Conservation (phyloP, 2,888 invertebrate species). For the Heliconius ethilla region DNA sequence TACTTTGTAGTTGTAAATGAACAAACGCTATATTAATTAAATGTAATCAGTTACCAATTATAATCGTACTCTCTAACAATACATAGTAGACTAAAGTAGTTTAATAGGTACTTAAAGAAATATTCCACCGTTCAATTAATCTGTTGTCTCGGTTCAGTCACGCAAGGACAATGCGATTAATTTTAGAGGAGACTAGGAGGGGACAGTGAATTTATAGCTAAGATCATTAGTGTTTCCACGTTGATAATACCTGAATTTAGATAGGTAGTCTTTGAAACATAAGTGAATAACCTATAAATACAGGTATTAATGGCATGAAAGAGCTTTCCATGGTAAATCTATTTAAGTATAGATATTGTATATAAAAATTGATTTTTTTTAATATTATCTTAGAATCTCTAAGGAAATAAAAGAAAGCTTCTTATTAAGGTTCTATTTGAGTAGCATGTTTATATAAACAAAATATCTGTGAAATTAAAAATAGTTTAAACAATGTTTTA, state of each 20-base stretch:
- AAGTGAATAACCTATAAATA: not conserved
- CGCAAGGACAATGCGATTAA: conserved; percentile 29
- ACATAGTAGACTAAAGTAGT: conserved; percentile 16
- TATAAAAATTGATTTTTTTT: too few relatives aligned
- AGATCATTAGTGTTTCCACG: conserved; percentile 12
- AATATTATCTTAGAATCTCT: too few relatives aligned
- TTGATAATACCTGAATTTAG: not conserved
- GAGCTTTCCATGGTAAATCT: too few relatives aligned
- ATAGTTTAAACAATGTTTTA: too few relatives aligned
- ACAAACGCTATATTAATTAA: not conserved
- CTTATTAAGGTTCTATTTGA: too few relatives aligned
- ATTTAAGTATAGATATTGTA: too few relatives aligned
- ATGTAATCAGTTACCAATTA: conserved; percentile 17
- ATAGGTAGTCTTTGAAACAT: not conserved
- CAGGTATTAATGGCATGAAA: not conserved
- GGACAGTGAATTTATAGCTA: conserved; percentile 15
- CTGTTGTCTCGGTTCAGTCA: conserved; percentile 27
- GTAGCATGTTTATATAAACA: too few relatives aligned
- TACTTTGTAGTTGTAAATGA: not conserved
- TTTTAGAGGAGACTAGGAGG: conserved; percentile 26
- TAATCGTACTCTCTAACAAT: conserved; percentile 15
- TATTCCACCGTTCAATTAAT: conserved; percentile 30
- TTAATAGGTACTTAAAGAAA: conserved; percentile 26
- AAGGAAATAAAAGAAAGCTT: too few relatives aligned
- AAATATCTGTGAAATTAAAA: not conserved